Evolutionary conservation across 2,888 invertebrate genomes (phyloP), one percentile per base, ranked within the genome.

Genomic region (Lasius platythorax): DNA sequence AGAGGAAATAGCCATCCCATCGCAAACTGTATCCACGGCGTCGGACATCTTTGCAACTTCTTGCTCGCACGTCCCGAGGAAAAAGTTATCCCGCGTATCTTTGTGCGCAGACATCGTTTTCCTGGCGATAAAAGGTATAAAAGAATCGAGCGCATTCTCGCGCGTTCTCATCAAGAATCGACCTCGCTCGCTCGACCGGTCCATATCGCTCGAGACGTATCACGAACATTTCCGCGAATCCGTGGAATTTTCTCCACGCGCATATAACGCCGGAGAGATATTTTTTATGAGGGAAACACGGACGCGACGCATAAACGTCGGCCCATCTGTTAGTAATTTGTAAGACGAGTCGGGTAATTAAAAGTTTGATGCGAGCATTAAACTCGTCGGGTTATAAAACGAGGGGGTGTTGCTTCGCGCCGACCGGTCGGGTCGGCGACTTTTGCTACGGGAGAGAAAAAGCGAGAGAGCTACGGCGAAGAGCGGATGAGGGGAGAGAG

Each of bases 321-420:
- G 83, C 92, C 93, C 94, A 93, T 94, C 94, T 94, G 94, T 93
- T 93, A 90, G 93, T 93, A 94, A 94, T 94, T 94, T 93, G 94
- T 93, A 94, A 94, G 94, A 91, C 92, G 92, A 93, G 93, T 90
- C 88, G 92, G 91, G 93, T 93, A 94, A 94, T 94, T 94, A 94
- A 94, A 94, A 94, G 93, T 94, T 94, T 94, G 93, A 94, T 93
- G 94, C 92, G 93, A 91, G 91, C 93, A 94, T 94, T 94, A 94
- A 94, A 94, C 93, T 93, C 92, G 93, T 91, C 91, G 92, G 93
- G 94, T 93, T 93, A 93, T 94, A 94, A 94, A 94, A 92, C 93
- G 64, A 56, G 75, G 33, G 53, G 74, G 43, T 50, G 74, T n/a
- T 86, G 64, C 61, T 68, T 18, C 46, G 67, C 74, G 76, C 74